These are phyloP conservation scores for Pristionchus fissidentatus DNA, from an alignment of 2,888 invertebrate genomes.

Conservation along the genomic window DNA sequence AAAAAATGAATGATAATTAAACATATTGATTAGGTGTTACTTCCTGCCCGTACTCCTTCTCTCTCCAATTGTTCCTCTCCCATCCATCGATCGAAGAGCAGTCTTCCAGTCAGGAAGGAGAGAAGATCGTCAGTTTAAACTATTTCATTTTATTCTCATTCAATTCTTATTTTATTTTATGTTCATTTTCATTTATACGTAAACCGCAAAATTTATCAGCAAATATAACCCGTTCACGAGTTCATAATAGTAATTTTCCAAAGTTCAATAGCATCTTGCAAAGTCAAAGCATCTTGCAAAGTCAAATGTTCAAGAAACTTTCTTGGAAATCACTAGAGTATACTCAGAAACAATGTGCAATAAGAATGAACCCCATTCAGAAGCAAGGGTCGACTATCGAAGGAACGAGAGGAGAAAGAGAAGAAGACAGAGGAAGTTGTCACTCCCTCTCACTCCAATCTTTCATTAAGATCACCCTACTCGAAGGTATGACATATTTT, in stretches of 20 bases:
- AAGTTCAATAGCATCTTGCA: too few relatives aligned
- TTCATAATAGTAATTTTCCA: too few relatives aligned
- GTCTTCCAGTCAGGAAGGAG: slow-evolving; percentile 40
- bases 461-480: slow-evolving; percentile 76
- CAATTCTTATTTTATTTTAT: not conserved
- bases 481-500: slow-evolving; percentile 73
- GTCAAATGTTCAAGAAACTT: too few relatives aligned
- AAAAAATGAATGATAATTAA: too few relatives aligned
- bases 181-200: not conserved
- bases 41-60: slow-evolving; percentile 49
- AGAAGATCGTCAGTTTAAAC: not conserved
- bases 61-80: slow-evolving; percentile 52
- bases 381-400: slow-evolving; percentile 27
- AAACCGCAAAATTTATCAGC: too few relatives aligned
- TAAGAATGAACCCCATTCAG: too few relatives aligned
- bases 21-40: too few relatives aligned
- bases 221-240: too few relatives aligned
- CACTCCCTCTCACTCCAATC: slow-evolving; percentile 25
- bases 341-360: too few relatives aligned
- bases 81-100: slow-evolving; percentile 36
- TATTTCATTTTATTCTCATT: not conserved
- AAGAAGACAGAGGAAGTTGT: slow-evolving; percentile 69
- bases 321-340: too few relatives aligned
- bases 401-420: slow-evolving; percentile 54
- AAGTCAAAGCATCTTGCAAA: too few relatives aligned